A percentile compares a stretch with the other conserved stretches of the same genome.
phyloP scores from a whole-genome alignment of 2,888 invertebrate species.

The Aporophyla nigra region DNA sequence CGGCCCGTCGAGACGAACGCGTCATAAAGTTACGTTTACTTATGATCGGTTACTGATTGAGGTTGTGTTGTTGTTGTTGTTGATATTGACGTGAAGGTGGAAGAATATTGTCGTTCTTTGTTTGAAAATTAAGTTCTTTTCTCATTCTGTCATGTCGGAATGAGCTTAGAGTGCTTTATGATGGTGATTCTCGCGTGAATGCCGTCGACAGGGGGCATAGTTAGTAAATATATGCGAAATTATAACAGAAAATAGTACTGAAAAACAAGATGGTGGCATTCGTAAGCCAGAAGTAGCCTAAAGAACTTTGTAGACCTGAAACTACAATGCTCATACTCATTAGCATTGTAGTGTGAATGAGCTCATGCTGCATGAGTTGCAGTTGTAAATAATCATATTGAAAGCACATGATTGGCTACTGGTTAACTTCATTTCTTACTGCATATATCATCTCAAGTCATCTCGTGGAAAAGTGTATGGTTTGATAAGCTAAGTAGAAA shows the following conservation, averaged over 20 bases:
- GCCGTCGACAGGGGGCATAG: background rate
- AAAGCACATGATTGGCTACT: background rate
- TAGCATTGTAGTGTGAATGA: no score
- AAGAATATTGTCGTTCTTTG: background rate
- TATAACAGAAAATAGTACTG: no score
- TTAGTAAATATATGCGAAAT: background rate
- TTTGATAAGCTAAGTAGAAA: background rate
- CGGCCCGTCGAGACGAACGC: constrained; percentile 57
- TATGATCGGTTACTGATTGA: constrained; percentile 41
- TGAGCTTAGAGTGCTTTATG: background rate
- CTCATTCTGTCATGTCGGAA: background rate
- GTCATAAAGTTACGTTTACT: constrained; percentile 67
- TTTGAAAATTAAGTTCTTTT: background rate
- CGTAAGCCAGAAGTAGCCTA: background rate
- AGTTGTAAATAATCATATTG: no score
- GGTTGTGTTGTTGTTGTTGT: constrained; percentile 5
- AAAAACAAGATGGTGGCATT: background rate
- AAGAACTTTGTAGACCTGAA: background rate
- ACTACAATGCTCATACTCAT: no score
- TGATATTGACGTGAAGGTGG: background rate
- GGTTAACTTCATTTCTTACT: background rate
- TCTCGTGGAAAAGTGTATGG: background rate
- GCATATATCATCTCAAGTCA: no score
- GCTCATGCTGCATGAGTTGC: no score
- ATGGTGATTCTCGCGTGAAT: background rate